Evolutionary conservation across 1,140 invertebrate species (phyloP).

Genomic region (Dinothrombium tinctorium): DNA sequence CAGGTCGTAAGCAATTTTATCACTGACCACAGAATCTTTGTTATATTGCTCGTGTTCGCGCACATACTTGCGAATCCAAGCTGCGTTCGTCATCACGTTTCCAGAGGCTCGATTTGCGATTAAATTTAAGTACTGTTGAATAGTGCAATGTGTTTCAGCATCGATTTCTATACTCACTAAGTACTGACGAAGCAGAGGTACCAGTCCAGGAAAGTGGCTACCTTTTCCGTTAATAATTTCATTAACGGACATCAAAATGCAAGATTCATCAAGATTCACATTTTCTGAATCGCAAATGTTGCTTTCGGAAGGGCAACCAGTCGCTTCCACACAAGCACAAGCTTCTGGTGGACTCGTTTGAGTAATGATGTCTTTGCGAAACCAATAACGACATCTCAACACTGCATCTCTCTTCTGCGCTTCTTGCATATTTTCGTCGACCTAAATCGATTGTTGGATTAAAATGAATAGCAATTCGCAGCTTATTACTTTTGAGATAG

Average conservation of each 20-base stretch:
- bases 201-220: conserved; percentile 72
- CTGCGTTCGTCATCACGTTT: conserved; percentile 56
- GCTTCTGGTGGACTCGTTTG: conserved; percentile 20
- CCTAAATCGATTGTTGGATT: neutral
- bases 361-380: conserved; percentile 49
- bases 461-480: conserved; percentile 21
- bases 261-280: conserved; percentile 1
- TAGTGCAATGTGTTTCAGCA: conserved; percentile 84
- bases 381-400: conserved; percentile 62
- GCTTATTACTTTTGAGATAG: conserved; percentile 94
- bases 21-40: conserved; percentile 64
- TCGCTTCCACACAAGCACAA: conserved; percentile 13
- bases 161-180: conserved; percentile 79
- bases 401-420: conserved; percentile 77
- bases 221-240: conserved; percentile 96
- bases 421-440: conserved; percentile 85
- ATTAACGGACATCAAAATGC: conserved; percentile 52
- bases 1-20: conserved; percentile 80
- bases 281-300: conserved; percentile 1
- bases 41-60: conserved; percentile 63
- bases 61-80: conserved; percentile 80
- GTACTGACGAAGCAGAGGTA: conserved; percentile 79
- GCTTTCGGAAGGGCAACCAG: conserved; percentile 2
- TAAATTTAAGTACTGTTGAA: conserved; percentile 84
- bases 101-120: conserved; percentile 73